Conservation (phyloP, 2,797 vertebrate genomes). For the Tiaroga cobitis region DNA sequence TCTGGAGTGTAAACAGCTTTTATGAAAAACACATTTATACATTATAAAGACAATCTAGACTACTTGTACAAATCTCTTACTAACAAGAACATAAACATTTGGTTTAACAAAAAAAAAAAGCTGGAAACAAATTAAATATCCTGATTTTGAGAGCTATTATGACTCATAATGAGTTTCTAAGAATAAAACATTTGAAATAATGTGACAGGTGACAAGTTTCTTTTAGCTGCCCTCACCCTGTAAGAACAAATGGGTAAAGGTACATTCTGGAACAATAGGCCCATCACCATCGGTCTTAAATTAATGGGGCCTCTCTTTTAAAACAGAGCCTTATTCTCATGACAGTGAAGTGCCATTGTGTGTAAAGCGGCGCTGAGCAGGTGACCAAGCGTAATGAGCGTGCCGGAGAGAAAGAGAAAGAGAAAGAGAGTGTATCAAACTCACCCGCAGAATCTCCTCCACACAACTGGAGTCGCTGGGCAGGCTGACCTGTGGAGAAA, state of each 20-base stretch:
- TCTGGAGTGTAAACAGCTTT: neutral
- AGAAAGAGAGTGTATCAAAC: slow-evolving; percentile 70
- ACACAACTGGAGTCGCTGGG: slow-evolving; percentile 95
- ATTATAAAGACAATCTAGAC: neutral
- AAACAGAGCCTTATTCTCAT: neutral
- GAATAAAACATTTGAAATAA: neutral
- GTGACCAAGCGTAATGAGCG: slow-evolving; percentile 59
- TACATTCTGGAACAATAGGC: slow-evolving; percentile 20
- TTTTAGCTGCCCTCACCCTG: neutral
- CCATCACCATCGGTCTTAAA: slow-evolving; percentile 13
- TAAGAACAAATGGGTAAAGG: neutral
- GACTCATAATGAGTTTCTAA: neutral
- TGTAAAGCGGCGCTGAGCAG: slow-evolving; percentile 11
- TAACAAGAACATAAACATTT: neutral
- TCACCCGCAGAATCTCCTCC: slow-evolving; percentile 96
- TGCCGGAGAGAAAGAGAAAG: slow-evolving; percentile 52
- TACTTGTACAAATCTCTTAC: neutral
- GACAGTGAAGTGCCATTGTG: slow-evolving; percentile 45
- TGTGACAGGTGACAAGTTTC: slow-evolving; percentile 12
- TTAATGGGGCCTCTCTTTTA: slow-evolving; percentile 23
- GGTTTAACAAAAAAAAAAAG: neutral
- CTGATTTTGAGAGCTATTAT: neutral
- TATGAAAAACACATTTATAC: slow-evolving; percentile 14
- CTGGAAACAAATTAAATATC: neutral
- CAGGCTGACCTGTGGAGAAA: slow-evolving; percentile 84